Percentiles rank a stretch among this genome's conserved stretches.
These are phyloP conservation scores for Parotia lawesii DNA, from an alignment of 2,113 vertebrate genomes.

Conservation along the genomic window DNA sequence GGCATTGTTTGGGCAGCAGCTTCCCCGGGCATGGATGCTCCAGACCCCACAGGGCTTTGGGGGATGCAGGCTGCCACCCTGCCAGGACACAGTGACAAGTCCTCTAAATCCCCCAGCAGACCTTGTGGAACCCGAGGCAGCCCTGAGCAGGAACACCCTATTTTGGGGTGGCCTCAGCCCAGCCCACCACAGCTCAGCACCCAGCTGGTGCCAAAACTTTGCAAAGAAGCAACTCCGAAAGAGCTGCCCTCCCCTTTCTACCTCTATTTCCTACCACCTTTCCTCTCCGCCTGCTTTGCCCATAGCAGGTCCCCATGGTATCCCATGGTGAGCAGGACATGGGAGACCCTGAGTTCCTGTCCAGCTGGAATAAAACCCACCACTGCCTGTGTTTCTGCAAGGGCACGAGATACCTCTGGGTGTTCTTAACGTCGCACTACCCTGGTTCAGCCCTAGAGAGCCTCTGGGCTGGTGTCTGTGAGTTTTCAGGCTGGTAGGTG, in stretches of 20 bases:
- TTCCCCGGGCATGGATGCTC: neutral
- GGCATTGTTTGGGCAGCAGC: neutral
- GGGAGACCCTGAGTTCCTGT: neutral
- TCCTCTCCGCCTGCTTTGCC: neutral
- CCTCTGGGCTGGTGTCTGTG: neutral
- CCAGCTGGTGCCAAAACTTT: fast-evolving
- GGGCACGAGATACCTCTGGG: neutral
- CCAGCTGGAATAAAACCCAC: fast-evolving
- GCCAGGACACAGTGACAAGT: fast-evolving
- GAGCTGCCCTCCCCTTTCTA: neutral
- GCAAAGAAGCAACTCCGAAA: neutral
- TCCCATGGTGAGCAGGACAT: fast-evolving
- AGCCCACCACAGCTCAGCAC: neutral
- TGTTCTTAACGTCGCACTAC: fast-evolving
- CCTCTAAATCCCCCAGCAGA: neutral
- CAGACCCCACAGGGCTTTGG: fast-evolving
- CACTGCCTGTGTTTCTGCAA: fast-evolving
- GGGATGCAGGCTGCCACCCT: neutral
- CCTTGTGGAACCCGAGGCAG: fast-evolving
- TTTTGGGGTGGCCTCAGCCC: neutral
- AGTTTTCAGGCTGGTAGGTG: neutral
- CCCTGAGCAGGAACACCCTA: neutral
- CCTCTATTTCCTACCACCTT: neutral
- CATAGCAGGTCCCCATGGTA: neutral
- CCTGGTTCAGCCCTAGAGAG: neutral